phyloP scores from a whole-genome alignment of 2,888 invertebrate species.

The Mantis religiosa region DNA sequence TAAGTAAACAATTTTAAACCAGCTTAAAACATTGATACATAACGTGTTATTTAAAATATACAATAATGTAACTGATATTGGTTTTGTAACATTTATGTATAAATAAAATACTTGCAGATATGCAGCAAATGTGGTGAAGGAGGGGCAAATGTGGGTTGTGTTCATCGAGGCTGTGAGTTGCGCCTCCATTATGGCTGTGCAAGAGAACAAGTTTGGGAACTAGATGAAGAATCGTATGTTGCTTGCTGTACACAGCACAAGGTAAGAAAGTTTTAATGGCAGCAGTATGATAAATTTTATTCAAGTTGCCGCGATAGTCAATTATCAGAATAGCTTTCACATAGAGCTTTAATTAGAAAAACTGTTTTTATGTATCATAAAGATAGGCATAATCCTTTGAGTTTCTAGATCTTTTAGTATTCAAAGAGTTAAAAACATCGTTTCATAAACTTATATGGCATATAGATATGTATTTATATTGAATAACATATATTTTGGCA shows the following conservation, averaged over 20 bases:
- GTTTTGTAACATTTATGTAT: not conserved
- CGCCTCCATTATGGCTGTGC: conserved; percentile 59
- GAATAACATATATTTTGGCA: not conserved
- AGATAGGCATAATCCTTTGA: not conserved
- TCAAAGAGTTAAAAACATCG: not conserved
- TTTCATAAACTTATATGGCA: not conserved
- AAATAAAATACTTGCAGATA: conserved; percentile 25
- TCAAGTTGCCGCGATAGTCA: not conserved
- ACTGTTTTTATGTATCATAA: not conserved
- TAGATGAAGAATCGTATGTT: conserved; percentile 56
- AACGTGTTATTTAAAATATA: no score
- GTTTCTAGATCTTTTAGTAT: not conserved
- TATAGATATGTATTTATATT: not conserved
- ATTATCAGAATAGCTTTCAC: not conserved
- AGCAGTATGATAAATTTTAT: not conserved
- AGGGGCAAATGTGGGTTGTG: conserved; percentile 61
- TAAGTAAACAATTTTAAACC: no score
- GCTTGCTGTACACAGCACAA: conserved; percentile 48
- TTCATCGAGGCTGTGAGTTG: conserved; percentile 55
- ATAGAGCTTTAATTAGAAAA: not conserved
- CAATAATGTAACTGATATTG: no score
- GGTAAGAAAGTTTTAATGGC: not conserved
- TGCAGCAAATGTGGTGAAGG: conserved; percentile 53
- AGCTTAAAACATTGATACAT: no score
- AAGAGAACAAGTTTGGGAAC: conserved; percentile 51